Base-by-base conservation (phyloP, 2,113 vertebrate genomes). In the Xiphophorus hellerii region DNA sequence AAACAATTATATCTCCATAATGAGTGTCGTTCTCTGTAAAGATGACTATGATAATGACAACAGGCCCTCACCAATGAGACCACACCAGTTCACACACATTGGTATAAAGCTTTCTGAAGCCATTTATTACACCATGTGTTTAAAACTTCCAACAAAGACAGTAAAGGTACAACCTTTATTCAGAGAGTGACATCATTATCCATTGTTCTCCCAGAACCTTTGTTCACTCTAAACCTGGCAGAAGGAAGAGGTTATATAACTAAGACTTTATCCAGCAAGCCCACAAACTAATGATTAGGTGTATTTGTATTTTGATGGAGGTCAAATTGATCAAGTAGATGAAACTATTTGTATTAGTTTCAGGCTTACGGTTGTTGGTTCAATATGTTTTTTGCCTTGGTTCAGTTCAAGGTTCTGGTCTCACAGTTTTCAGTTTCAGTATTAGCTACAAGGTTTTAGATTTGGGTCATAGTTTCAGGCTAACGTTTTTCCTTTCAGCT, bases 1-100 rank as follows among this genome's bases (percentile, higher is more conserved):
- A 58, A 85, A 80, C 74, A 80, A 76, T 58, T 85, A 78, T 6
- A 84, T 80, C 80, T 84, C 86, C 62, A 77, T 86, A 92, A 88
- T 84, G 81, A 89, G 77, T 67, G 44, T 74, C 66, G 42, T 80
- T 80, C 74, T 79, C 33, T 3, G 35, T 25, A 72, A 74, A 78
- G 73, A 42, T 87, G 83, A 87, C 78, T 69, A 51, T 77, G 77
- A 76, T 80, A 64, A 84, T 62, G 79, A 71, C 69, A 71, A 77
- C 27, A 54, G 65, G 62, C 74, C 28, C 65, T 72, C 25, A 0
- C 54, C 82, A 81, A 81, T 87, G 76, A 80, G 86, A 87, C 33
- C 20, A 73, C 28, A 71, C 28, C n/a, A 20, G 70, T 73, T 79
- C 3, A 71, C 44, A 76, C 64, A 78, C 61, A 69, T 37, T 71